Conservation (phyloP, 2,113 vertebrate species). For the Brienomyrus brachyistius region DNA sequence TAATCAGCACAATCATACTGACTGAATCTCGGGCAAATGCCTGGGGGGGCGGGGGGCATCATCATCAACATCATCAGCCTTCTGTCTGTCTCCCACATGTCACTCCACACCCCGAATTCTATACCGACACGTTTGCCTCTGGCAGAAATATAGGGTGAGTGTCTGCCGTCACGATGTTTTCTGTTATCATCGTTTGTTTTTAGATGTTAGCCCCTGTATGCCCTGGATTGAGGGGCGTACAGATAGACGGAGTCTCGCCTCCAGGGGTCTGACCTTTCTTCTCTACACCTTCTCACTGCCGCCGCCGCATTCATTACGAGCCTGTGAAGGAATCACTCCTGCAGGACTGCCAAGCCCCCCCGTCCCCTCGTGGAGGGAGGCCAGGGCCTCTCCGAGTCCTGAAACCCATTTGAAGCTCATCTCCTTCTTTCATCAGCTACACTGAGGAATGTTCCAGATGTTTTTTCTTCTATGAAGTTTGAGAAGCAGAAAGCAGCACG, state of each 20-base stretch:
- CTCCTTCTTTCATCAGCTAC: not conserved
- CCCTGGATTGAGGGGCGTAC: not conserved
- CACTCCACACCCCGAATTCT: not conserved
- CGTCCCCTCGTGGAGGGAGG: not conserved
- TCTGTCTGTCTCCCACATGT: not conserved
- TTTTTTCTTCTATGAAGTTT: not conserved
- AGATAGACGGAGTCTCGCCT: not conserved
- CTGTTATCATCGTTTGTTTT: not conserved
- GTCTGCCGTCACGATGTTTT: not conserved
- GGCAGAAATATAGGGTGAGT: not conserved
- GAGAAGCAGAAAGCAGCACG: not conserved
- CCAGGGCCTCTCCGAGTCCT: not conserved
- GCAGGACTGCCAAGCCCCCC: constrained; percentile 18
- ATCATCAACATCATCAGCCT: not conserved
- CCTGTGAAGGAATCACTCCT: constrained; percentile 31
- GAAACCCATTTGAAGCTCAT: not conserved
- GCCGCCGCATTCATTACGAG: constrained; percentile 21
- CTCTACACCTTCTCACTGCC: constrained; percentile 1
- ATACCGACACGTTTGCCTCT: not conserved
- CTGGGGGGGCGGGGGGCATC: not conserved
- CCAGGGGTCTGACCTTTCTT: constrained; percentile 33
- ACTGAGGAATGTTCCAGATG: not conserved
- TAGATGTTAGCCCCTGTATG: not conserved
- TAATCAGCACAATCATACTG: constrained; percentile 34
- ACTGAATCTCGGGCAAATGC: constrained; percentile 20